Base-by-base conservation (phyloP, 2,797 vertebrate species). In the Melopsittacus undulatus region DNA sequence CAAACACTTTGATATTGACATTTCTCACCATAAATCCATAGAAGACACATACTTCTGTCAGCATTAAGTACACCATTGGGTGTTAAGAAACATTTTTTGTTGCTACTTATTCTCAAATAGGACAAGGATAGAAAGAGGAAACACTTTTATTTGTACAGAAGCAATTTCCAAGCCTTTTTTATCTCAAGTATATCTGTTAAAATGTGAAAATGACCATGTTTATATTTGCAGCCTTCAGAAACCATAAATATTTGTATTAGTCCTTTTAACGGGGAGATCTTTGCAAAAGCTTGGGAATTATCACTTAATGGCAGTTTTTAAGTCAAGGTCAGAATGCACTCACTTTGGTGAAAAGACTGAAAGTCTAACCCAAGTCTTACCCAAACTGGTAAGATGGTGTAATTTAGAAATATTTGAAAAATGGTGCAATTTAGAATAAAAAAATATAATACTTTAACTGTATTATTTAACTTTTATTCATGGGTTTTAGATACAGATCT, bases 21-120 rank as follows among this genome's bases (percentile, higher is more conserved):
- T 93, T 92, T 95, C 70, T 87, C 70, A 87, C 67, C 49, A 89
- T 90, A 86, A 93, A 86, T 93, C 52, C 78, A 49, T 20, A 64
- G 42, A 84, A 81, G 54, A 82, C 74, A 89, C 67, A 86, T 38
- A 76, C 11, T 83, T 94, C 49, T 92, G 46, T 49, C 83, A 86
- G 5, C 1, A 13, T 57, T 92, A 94, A 95, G 66, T 90, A 78
- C 54, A 62, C 62, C 23, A 54, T 8, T 62, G 56, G 42, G 54
- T 91, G 54, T 91, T 73, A 87, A 89, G 63, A 92, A 79, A 83
- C 27, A 57, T 27, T 63, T 83, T 90, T 89, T 82, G 13, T 67
- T 89, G 36, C 14, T 90, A 17, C 42, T 64, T 90, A 46, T 75
- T 94, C 86, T 93, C 80, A 86, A 77, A 93, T 68, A 66, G 69